Evolutionary conservation across 2,888 invertebrate genomes (phyloP), one percentile per base, ranked within the genome.

Genomic region (Punctoribates punctum): DNA sequence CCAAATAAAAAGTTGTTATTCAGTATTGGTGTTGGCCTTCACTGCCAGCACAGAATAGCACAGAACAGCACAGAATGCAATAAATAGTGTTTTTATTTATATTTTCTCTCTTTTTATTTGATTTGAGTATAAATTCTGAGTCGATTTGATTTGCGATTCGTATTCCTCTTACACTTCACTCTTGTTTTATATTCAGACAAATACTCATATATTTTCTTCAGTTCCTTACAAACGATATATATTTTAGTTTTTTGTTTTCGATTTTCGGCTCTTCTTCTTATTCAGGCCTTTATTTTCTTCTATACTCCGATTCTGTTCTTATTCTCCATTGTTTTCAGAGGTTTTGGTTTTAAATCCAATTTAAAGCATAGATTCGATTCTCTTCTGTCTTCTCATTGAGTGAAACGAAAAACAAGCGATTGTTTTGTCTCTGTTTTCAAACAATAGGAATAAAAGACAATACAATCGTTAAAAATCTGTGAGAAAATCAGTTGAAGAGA

Each of bases 91-190:
- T 34, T 34, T 34, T 34, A 34, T 34, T 34, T 34, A 34, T 34
- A 34, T 34, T 48, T 57, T 20, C 11, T 20, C 9, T 6, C 23
- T n/a, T 57, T 20, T 57, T 13, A 57, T 20, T 57, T 57, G 57
- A 57, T 57, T 57, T 13, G 57, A 57, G 57, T 57, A 57, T 57
- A 57, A 57, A 57, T 57, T 57, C 57, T 5, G 13, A 23, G 20
- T 20, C 9, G 57, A 23, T 57, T 57, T 48, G 46, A 48, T 48
- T 57, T 57, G 57, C 57, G 23, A 23, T 57, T n/a, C 20, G 9
- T 8, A 20, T 57, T 23, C 57, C 9, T 17, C n/a, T 48, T 48
- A 17, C n/a, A 17, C 48, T n/a, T n/a, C 15, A 48, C 48, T 17
- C n/a, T 48, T 48, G n/a, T 48, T 48, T 48, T 48, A 48, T 48